Conservation (phyloP, 2,797 vertebrate species). For the Coregonus suidteri region DNA sequence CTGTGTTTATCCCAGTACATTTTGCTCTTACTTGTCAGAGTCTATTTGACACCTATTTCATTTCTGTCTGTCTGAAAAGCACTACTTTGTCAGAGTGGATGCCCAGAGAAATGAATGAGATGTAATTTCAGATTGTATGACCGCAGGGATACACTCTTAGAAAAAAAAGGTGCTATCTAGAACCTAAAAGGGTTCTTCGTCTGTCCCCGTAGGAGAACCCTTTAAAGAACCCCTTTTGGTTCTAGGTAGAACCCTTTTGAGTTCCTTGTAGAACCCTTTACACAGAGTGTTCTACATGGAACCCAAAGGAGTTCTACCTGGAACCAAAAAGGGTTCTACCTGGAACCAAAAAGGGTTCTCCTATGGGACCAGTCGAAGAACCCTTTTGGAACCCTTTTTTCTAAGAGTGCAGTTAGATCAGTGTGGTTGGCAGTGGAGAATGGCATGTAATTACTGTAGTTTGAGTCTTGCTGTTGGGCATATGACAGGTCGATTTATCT, state of each 20-base stretch:
- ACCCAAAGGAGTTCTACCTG: too few species aligned
- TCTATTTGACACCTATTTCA: neutral
- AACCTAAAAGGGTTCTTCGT: too few species aligned
- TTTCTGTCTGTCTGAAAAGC: neutral
- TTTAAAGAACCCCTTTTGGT: too few species aligned
- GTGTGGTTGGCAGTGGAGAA: slow-evolving; percentile 48
- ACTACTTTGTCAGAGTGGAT: neutral
- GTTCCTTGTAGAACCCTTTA: too few species aligned
- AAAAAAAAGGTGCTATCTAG: too few species aligned
- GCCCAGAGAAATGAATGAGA: neutral
- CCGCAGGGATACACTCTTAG: slow-evolving; percentile 9
- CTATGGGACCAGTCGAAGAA: too few species aligned
- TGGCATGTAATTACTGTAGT: slow-evolving; percentile 69
- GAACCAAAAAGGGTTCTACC: too few species aligned
- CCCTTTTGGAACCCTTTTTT: too few species aligned
- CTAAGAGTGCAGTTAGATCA: slow-evolving; percentile 27
- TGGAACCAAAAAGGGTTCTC: too few species aligned
- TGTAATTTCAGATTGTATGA: neutral
- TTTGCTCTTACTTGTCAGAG: neutral
- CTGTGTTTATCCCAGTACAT: neutral
- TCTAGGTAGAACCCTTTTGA: too few species aligned
- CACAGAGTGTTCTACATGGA: too few species aligned
- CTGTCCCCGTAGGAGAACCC: too few species aligned
- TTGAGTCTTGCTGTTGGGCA: slow-evolving; percentile 48
- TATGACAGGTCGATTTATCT: slow-evolving; percentile 75